Base-by-base conservation (phyloP, 2,888 invertebrate genomes). In the Psococerastis gibbosa region DNA sequence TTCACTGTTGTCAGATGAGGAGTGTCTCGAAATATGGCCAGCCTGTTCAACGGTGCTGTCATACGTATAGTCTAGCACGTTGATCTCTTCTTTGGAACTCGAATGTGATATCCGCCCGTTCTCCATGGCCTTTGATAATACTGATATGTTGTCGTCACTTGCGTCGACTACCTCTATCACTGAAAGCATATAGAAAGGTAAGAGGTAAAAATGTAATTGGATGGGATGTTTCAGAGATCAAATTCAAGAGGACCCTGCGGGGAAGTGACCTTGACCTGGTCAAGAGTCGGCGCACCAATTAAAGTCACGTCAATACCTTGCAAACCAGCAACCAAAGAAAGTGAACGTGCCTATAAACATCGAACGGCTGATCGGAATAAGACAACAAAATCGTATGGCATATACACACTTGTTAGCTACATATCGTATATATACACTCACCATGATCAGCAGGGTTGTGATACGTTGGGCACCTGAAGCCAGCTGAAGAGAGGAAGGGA, bases 361-460 rank as follows among this genome's bases (percentile, higher is more conserved):
- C n/a, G n/a, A n/a, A n/a, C 23, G 32, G 16, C 13, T 22, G n/a
- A 20, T 22, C 2, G 16, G 22, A 3, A 17, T 22, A 34, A 22
- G 9, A 42, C 23, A 45, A 44, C 17, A 33, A 20, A 20, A 34
- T 8, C 6, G 20, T 22, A 17, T 35, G n/a, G n/a, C n/a, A n/a
- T n/a, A n/a, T n/a, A n/a, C n/a, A n/a, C n/a, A n/a, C n/a, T n/a
- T n/a, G n/a, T n/a, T n/a, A n/a, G n/a, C n/a, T n/a, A n/a, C n/a
- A n/a, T n/a, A n/a, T n/a, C n/a, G 11, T 11, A 11, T 20, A 22
- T 42, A 16, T 3, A 34, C 16, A 31, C 71, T 68, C 59, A 76
- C 76, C 70, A 51, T 70, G 76, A 61, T 77, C 77, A 43, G 75
- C 73, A n/a, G 77, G 77, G 50, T 75, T 76, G 53, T 76, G 71